phyloP scores from a whole-genome alignment of 2,888 invertebrate species.

The Clunio marinus region DNA sequence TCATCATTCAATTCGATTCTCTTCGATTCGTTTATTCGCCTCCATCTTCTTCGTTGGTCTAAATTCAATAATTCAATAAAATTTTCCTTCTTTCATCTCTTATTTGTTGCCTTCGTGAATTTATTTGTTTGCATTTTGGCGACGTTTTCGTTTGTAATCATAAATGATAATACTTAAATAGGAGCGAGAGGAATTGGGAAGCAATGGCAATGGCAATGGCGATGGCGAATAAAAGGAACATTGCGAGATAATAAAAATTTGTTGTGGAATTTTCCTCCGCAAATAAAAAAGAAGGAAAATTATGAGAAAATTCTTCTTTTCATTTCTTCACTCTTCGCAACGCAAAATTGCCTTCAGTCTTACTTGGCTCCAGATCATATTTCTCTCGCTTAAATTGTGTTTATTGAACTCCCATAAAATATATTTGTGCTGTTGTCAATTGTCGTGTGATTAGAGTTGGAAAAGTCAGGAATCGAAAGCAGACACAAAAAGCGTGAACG shows the following conservation, averaged over 20 bases:
- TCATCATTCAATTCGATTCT: too few species aligned
- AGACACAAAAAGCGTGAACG: too few species aligned
- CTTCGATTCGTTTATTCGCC: too few species aligned
- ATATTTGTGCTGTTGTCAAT: not conserved
- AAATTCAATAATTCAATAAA: conserved; percentile 5
- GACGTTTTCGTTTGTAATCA: not conserved
- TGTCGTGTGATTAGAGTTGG: not conserved
- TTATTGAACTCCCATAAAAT: not conserved
- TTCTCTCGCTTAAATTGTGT: not conserved
- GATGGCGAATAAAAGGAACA: too few species aligned
- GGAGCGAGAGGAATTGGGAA: not conserved
- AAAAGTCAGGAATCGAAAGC: too few species aligned
- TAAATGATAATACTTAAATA: conserved; percentile 10
- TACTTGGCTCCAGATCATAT: not conserved
- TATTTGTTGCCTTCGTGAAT: not conserved
- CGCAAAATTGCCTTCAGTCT: too few species aligned
- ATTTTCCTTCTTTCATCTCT: not conserved
- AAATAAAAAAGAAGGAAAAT: not conserved
- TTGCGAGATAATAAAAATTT: conserved; percentile 5
- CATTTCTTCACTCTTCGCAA: not conserved
- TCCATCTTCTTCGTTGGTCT: not conserved
- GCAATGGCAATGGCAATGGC: too few species aligned
- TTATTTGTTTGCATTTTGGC: conserved; percentile 5
- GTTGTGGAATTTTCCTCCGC: not conserved
- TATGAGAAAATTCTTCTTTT: not conserved